Base-by-base conservation (phyloP, 2,113 vertebrate species). In the Acrocephalus kingi region DNA sequence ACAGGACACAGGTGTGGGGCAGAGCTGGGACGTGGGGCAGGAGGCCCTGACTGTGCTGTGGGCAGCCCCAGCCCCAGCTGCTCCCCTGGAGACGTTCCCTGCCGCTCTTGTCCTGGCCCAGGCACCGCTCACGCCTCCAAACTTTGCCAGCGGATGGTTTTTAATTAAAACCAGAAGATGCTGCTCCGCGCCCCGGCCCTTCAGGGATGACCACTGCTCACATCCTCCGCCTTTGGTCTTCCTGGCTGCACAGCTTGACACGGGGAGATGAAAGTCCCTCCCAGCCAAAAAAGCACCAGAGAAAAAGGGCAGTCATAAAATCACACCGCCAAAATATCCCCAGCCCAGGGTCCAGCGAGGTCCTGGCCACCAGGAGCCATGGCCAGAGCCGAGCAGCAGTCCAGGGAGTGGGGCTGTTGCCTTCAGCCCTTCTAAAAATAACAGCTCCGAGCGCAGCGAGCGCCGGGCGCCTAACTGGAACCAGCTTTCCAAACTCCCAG, bases 151-250 rank as follows among this genome's bases (percentile, higher is more conserved):
- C 5, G 72, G 89, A 92, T 78, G 90, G 78, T 21, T 95, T 94
- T 96, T 97, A 97, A 97, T 95, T 96, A 72, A 94, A 96, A 91
- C 68, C 96, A 97, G 93, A 73, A 45, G 94, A 59, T 3, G 19
- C 28, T 55, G 43, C 76, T 83, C 78, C 0, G 1, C 1, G 7
- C 61, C 95, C 59, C 2, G 3, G 89, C 96, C 96, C 95, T 94
- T 88, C 49, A 33, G 94, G 86, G 94, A 93, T 97, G 96, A 95
- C 96, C 96, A 84, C 75, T n/a, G 92, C 82, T 90, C 92, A 84
- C 89, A 85, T 96, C 93, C 95, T 95, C 90, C 0, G 52, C 75
- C 93, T 95, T 90, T 67, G 78, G 31, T 84, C 93, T 95, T 95
- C 89, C 94, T 93, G 90, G 22, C 87, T 71, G 93, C 94, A 58